Percentiles rank a stretch among this genome's conserved stretches.
phyloP scores from a whole-genome alignment of 2,888 invertebrate species.

The Onchidella celtica region DNA sequence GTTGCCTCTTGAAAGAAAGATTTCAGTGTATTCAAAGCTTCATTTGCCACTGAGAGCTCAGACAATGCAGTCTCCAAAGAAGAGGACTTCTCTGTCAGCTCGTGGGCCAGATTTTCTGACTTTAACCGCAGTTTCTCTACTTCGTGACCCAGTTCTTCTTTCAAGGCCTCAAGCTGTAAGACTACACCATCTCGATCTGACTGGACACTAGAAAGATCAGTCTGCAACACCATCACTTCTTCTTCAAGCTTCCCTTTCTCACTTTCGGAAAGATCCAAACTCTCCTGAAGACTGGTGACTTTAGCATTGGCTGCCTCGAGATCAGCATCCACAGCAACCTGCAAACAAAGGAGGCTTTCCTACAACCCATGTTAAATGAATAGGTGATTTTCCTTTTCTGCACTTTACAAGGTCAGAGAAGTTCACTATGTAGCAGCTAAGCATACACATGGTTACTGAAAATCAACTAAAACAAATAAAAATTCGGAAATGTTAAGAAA shows the following conservation, averaged over 20 bases:
- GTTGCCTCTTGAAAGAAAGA: conserved; percentile 32
- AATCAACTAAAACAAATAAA: too few species aligned
- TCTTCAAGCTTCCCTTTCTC: conserved; percentile 20
- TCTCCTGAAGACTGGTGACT: conserved; percentile 16
- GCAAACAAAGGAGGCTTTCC: conserved; percentile 42
- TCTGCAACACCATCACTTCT: conserved; percentile 1
- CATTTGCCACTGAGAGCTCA: conserved; percentile 16
- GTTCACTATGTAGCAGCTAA: too few species aligned
- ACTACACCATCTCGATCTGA: conserved; percentile 33
- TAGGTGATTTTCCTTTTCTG: too few species aligned
- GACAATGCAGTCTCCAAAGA: conserved; percentile 40
- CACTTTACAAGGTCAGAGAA: too few species aligned
- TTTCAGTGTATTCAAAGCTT: conserved; percentile 30
- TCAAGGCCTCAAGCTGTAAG: conserved; percentile 35
- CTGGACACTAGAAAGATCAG: conserved; percentile 25
- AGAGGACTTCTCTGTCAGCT: conserved; percentile 68
- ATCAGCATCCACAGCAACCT: conserved; percentile 33
- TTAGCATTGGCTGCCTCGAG: conserved; percentile 15
- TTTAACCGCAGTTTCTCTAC: conserved; percentile 50
- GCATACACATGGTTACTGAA: too few species aligned
- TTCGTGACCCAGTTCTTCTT: conserved; percentile 46
- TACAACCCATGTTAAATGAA: conserved; percentile 35
- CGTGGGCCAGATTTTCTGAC: conserved; percentile 73
- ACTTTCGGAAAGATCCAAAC: not conserved
- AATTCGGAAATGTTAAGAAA: too few species aligned